These are phyloP conservation scores for Catagonus wagneri DNA, from an alignment of 2,113 vertebrate species.

Conservation along the genomic window DNA sequence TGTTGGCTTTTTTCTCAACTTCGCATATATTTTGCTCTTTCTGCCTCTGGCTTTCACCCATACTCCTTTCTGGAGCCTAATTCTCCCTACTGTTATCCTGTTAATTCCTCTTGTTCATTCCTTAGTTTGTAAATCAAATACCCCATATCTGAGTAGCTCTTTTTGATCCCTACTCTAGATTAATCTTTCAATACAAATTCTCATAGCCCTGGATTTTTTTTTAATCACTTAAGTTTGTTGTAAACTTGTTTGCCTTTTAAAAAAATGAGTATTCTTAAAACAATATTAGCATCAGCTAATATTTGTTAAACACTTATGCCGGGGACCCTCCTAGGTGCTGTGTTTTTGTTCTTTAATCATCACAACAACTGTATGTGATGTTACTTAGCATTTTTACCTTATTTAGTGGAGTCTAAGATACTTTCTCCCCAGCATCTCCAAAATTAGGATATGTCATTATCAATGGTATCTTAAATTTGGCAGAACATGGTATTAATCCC, in stretches of 20 bases:
- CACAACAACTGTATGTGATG: not conserved
- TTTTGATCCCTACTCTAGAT: not conserved
- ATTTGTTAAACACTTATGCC: not conserved
- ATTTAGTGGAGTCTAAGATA: not conserved
- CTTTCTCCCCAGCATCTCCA: not conserved
- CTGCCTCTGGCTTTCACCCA: not conserved
- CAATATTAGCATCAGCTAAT: not conserved
- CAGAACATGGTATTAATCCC: not conserved
- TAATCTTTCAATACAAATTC: not conserved
- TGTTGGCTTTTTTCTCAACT: not conserved
- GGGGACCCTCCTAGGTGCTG: not conserved
- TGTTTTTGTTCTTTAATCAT: constrained; percentile 5
- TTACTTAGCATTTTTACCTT: not conserved
- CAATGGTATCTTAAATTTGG: not conserved
- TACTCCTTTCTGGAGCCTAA: not conserved
- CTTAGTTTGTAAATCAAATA: not conserved
- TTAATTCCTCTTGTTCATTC: not conserved
- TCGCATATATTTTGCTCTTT: not conserved
- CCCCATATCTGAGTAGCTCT: not conserved
- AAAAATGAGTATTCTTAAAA: not conserved
- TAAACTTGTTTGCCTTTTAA: not conserved
- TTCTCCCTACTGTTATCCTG: not conserved
- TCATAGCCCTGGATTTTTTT: not conserved
- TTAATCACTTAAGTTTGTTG: not conserved
- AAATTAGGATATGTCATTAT: not conserved